phyloP scores from a whole-genome alignment of 2,797 vertebrate species.

The Gambelia wislizenii region DNA sequence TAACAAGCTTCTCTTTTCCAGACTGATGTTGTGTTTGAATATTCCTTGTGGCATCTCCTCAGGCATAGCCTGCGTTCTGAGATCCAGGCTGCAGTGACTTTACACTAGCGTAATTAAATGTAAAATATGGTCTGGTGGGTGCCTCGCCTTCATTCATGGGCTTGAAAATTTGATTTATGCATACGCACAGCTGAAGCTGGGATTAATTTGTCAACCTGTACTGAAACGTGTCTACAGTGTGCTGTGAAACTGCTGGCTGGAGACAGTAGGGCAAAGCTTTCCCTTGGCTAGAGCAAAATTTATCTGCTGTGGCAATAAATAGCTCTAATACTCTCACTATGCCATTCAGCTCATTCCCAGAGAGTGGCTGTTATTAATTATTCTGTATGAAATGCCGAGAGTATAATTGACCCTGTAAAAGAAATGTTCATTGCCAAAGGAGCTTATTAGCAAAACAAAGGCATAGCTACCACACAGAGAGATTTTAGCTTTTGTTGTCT shows the following conservation, averaged over 20 bases:
- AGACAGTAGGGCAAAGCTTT: conserved; percentile 22
- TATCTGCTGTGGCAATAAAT: conserved; percentile 19
- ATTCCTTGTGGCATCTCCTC: conserved; percentile 18
- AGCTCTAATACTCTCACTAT: conserved; percentile 17
- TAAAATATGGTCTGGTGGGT: conserved; percentile 45
- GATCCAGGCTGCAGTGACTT: conserved; percentile 50
- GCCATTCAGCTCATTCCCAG: conserved; percentile 18
- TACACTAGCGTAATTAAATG: conserved; percentile 48
- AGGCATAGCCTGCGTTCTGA: conserved; percentile 22
- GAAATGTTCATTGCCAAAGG: conserved; percentile 12
- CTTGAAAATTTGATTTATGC: conserved; percentile 48
- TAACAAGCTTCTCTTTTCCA: conserved; percentile 39
- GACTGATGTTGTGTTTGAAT: conserved; percentile 32
- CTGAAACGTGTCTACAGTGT: conserved; percentile 7
- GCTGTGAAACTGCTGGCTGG: conserved; percentile 22
- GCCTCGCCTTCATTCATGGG: conserved; percentile 27
- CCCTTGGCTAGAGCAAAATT: not conserved
- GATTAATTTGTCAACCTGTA: conserved; percentile 47
- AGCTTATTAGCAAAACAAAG: not conserved
- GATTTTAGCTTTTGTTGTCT: not conserved
- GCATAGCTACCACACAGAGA: not conserved
- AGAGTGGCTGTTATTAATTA: conserved; percentile 31
- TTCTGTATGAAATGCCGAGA: conserved; percentile 3
- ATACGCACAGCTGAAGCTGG: not conserved
- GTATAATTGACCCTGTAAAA: not conserved